A percentile compares a stretch with the other conserved stretches of the same genome.
Conservation (phyloP, 2,888 invertebrate genomes). For the Pachycephus smyrnensis region DNA sequence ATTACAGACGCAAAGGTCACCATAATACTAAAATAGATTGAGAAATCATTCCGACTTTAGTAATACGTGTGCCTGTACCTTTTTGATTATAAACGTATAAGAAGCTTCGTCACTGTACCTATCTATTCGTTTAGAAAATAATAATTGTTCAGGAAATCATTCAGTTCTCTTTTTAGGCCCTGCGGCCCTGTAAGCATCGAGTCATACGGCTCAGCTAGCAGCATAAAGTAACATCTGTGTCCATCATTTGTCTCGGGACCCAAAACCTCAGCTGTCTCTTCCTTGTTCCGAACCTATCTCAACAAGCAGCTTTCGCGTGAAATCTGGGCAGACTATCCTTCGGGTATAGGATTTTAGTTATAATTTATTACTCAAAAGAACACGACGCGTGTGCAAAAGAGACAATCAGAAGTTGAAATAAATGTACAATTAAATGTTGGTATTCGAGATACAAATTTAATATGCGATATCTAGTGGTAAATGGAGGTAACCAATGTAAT, state of each 20-base stretch:
- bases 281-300: constrained; percentile 9
- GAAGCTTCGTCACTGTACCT: neutral
- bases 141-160: neutral
- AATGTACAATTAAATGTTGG: neutral
- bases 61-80: neutral
- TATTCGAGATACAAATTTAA: too few species aligned
- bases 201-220: neutral
- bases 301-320: neutral
- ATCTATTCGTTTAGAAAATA: neutral
- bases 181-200: neutral
- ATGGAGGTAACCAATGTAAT: neutral
- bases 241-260: constrained; percentile 4
- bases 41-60: neutral
- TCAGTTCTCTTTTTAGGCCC: neutral
- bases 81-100: neutral
- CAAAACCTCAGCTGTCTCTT: constrained; percentile 7
- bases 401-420: neutral
- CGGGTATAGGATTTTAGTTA: neutral
- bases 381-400: neutral
- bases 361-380: neutral
- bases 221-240: constrained; percentile 11
- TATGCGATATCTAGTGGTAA: neutral
- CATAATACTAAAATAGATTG: neutral
- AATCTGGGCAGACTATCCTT: neutral
- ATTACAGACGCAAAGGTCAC: neutral